Percentiles rank a stretch among this genome's conserved stretches.
Conservation (phyloP, 64 coral and sea anemone genomes). For the Montipora capricornis region DNA sequence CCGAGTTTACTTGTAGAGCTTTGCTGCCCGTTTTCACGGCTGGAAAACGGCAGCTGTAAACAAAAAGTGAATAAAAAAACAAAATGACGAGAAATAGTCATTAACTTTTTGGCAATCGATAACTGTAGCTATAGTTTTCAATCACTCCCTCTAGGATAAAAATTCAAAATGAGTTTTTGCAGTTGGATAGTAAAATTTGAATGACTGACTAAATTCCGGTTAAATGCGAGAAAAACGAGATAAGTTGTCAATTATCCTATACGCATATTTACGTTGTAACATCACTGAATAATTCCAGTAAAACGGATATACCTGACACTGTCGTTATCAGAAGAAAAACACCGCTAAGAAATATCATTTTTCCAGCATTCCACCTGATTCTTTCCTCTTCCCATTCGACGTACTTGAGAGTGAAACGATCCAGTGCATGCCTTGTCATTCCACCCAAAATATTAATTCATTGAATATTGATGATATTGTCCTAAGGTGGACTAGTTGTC, state of each 20-base stretch:
- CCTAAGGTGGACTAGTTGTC: not conserved
- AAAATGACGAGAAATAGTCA: not conserved
- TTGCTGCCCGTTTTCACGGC: not conserved
- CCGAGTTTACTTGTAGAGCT: not conserved
- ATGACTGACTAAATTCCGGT: not conserved
- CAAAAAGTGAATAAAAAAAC: not conserved
- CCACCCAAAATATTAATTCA: not conserved
- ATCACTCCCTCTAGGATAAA: not conserved
- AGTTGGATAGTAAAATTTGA: not conserved
- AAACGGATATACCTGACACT: not conserved
- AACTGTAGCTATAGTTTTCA: no score
- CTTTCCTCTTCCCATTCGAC: not conserved
- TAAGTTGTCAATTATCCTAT: not conserved
- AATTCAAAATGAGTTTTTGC: not conserved
- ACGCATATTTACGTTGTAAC: not conserved
- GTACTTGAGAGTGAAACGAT: not conserved
- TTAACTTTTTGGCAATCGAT: not conserved
- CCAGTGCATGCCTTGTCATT: not conserved
- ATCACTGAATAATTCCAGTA: not conserved
- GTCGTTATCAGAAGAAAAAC: not conserved
- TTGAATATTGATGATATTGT: constrained; percentile 58
- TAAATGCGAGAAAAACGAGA: not conserved
- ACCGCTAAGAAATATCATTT: not conserved
- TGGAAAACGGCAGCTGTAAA: not conserved
- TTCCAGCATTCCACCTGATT: not conserved